These are phyloP conservation scores for Alloscopus bannaensis DNA, from an alignment of 2,888 invertebrate species.

Conservation along the genomic window DNA sequence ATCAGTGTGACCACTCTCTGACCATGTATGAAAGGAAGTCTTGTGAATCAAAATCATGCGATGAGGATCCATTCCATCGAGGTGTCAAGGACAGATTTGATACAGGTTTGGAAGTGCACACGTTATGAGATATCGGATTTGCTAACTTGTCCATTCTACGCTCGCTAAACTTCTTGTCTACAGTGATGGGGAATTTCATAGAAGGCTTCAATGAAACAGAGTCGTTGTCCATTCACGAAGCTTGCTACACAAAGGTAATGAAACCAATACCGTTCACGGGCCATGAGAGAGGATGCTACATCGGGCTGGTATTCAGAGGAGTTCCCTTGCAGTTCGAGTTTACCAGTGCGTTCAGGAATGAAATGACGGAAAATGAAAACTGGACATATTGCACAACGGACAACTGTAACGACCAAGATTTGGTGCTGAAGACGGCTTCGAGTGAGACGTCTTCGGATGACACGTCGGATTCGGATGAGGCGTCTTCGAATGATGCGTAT, in stretches of 20 bases:
- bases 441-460: too few relatives aligned
- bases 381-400: slow-evolving; percentile 12
- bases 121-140: neutral
- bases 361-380: neutral
- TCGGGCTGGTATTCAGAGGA: neutral
- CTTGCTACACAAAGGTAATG: neutral
- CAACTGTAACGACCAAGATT: slow-evolving; percentile 17
- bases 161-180: neutral
- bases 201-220: neutral
- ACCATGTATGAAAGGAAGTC: neutral
- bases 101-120: neutral
- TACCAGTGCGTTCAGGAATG: neutral
- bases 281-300: slow-evolving; percentile 15
- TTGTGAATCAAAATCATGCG: neutral
- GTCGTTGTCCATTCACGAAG: neutral
- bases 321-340: neutral
- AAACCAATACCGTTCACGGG: slow-evolving; percentile 17
- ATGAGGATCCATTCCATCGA: neutral
- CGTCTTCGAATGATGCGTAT: too few relatives aligned
- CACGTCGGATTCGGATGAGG: too few relatives aligned
- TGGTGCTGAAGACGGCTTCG: too few relatives aligned
- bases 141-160: too few relatives aligned
- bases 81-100: neutral
- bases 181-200: neutral
- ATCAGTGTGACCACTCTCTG: slow-evolving; percentile 16